phyloP scores from a whole-genome alignment of 2,888 invertebrate species.

The Metellina segmentata region DNA sequence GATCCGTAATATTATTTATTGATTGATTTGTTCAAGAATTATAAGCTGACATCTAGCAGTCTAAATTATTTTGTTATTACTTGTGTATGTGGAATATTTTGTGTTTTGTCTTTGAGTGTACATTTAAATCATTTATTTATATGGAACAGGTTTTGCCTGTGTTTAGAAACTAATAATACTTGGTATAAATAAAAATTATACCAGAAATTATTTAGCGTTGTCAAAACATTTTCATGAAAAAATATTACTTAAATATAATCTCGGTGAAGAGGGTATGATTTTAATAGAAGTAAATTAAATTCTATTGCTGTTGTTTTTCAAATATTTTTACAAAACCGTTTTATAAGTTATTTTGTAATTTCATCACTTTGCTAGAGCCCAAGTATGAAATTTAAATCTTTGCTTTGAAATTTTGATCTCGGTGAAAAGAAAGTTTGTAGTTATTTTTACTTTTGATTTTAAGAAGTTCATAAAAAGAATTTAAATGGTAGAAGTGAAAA shows the following conservation, averaged over 20 bases:
- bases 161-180: neutral
- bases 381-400: neutral
- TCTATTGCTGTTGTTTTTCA: too few species aligned
- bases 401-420: neutral
- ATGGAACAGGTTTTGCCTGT: constrained; percentile 17
- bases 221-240: neutral
- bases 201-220: neutral
- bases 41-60: constrained; percentile 4
- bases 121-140: constrained; percentile 23
- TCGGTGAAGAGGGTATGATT: neutral
- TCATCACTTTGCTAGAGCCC: neutral
- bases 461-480: neutral
- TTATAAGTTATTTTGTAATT: too few species aligned
- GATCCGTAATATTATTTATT: constrained; percentile 41
- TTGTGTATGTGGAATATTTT: constrained; percentile 30
- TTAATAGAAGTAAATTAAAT: too few species aligned
- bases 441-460: neutral
- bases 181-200: neutral
- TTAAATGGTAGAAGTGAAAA: neutral
- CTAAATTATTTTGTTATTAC: constrained; percentile 41
- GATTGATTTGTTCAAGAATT: constrained; percentile 17
- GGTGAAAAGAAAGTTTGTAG: neutral
- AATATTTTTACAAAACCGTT: too few species aligned
- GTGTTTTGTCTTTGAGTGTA: constrained; percentile 14
- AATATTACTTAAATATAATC: neutral